Evolutionary conservation across 1,140 invertebrate genomes (phyloP), one percentile per base, ranked within the genome.

Genomic region (Agrilus planipennis): DNA sequence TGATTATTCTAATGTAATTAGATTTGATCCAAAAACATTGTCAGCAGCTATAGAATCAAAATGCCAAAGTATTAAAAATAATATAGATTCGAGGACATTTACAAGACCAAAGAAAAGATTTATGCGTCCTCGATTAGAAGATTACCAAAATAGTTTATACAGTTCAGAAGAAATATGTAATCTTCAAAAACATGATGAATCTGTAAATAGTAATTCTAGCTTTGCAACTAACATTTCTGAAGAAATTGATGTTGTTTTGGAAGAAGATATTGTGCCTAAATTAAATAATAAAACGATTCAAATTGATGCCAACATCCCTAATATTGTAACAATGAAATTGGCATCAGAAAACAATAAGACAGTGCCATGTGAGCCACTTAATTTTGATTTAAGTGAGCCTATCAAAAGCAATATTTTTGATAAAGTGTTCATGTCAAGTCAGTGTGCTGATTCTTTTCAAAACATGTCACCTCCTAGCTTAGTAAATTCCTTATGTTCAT

Each of bases 61-160:
- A n/a, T n/a, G n/a, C n/a, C n/a, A n/a, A n/a, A n/a, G n/a, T n/a
- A 18, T 16, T 16, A 40, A 48, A 45, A 63, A 52, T 52, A 51
- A 37, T 32, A 57, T 69, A 10, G 65, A 70, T 41, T 65, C 67
- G 2, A 55, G 66, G 45, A 70, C 68, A 32, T 70, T 69, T 48
- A 70, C 66, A 9, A 58, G 68, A 45, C 60, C 66, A 4, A 70
- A 69, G 46, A 61, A 63, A 49, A 52, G 57, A 19, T 53, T 53
- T 15, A 58, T 32, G 10, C 54, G 62, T 23, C 52, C 61, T 23
- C 64, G 58, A 49, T 61, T 66, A 39, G 64, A 65, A 34, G 53
- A 55, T 44, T 54, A 60, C 34, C 52, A 55, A 29, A 57, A 60
- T 47, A 54, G 21, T 4, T n/a, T n/a, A n/a, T n/a, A n/a, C n/a